Percentiles rank a stretch among this genome's conserved stretches.
Conservation (phyloP, 2,113 vertebrate genomes). For the Tichodroma muraria region DNA sequence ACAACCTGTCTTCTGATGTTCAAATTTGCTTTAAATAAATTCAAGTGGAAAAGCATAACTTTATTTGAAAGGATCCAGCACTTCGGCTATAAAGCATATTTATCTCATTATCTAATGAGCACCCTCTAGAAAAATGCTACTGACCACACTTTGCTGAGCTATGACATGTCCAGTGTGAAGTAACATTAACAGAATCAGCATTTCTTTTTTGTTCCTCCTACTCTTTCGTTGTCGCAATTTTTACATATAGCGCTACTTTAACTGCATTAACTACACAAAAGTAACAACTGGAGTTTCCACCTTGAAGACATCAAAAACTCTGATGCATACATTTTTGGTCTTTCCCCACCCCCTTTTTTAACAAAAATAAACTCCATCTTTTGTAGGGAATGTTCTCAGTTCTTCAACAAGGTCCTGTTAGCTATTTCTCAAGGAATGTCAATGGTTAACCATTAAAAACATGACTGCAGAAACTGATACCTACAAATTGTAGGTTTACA, state of each 20-base stretch:
- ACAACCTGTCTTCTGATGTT: neutral
- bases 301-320: neutral
- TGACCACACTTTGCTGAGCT: neutral
- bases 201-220: neutral
- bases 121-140: neutral
- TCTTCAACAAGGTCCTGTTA: neutral
- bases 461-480: neutral
- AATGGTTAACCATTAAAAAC: neutral
- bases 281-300: neutral
- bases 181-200: neutral
- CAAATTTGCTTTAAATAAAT: neutral
- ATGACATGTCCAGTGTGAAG: neutral
- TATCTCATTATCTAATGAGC: neutral
- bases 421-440: neutral
- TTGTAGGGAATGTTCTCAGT: neutral
- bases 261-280: neutral
- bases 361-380: conserved; percentile 38
- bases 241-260: neutral
- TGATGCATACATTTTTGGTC: neutral
- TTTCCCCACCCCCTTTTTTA: neutral
- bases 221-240: neutral
- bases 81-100: neutral
- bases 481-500: neutral
- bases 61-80: neutral
- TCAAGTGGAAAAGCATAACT: neutral